Evolutionary conservation across 2,888 invertebrate genomes (phyloP).

Genomic region (Lamellibrachia columna): DNA sequence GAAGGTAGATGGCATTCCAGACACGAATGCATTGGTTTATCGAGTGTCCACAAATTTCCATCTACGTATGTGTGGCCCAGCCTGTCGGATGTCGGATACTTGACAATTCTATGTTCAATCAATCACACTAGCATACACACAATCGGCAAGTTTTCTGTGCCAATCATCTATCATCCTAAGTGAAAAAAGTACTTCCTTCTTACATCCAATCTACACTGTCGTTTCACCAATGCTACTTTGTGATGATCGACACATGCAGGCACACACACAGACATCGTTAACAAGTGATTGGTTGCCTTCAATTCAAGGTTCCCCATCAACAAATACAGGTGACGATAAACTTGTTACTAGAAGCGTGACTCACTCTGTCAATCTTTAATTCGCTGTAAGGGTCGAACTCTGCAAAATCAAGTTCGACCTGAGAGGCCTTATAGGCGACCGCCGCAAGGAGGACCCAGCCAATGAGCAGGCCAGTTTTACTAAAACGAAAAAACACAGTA

Average conservation of each 20-base stretch:
- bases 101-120: background rate
- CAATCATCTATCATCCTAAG: background rate
- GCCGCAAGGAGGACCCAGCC: constrained; percentile 67
- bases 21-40: no score
- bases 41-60: no score
- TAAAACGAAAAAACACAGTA: constrained; percentile 57
- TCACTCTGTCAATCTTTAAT: constrained; percentile 83
- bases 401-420: constrained; percentile 97
- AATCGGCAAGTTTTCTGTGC: background rate
- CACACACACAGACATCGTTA: background rate
- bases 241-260: background rate
- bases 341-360: constrained; percentile 43
- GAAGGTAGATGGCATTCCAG: no score
- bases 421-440: constrained; percentile 74
- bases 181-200: background rate
- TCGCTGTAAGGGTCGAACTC: constrained; percentile 99
- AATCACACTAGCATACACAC: background rate
- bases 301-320: background rate
- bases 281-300: background rate
- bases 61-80: no score
- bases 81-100: background rate
- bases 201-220: background rate
- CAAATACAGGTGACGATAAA: background rate
- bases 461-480: constrained; percentile 71
- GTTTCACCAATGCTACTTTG: background rate